Base-by-base conservation (phyloP, 2,797 vertebrate genomes). In the Intellagama lesueurii region DNA sequence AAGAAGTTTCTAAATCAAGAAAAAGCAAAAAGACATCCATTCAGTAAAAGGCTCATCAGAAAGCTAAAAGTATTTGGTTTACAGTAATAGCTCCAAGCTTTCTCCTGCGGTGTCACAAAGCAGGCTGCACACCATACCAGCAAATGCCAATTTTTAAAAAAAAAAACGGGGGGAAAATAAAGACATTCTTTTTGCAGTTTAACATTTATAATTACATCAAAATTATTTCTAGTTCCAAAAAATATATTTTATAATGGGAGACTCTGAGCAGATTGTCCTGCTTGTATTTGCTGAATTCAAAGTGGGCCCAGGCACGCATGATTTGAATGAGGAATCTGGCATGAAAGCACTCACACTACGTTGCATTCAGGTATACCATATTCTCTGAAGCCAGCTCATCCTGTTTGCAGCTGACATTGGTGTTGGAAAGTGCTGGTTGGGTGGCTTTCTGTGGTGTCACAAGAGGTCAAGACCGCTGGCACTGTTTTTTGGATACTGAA, bases 1-100 rank as follows among this genome's bases (percentile, higher is more conserved):
- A 92, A 90, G 87, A 89, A 93, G 86, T 95, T 95, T 93, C 82
- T 94, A 95, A 94, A 77, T 26, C 75, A 26, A 47, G 90, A 86
- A 87, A 35, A 88, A 1, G 89, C 52, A 88, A 1, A 90, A 86
- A 32, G 24, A 78, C 24, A 11, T 93, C 93, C 87, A 78, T 70
- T 91, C 90, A 76, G 66, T 85, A 84, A n/a, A 12, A 83, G 35
- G 84, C 83, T 93, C 70, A 19, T 77, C 64, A 92, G 32, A 93
- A 88, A 92, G 92, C 92, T 26, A 90, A 81, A 89, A 24, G 77
- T 77, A 70, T 86, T 92, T 92, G 77, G 30, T 87, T 94, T 94
- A 84, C 80, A 82, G 28, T 26, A 85, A 60, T 90, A 30, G 70
- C 91, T 92, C 85, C 91, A 87, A 52, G 92, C 56, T 79, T 93